phyloP scores from a whole-genome alignment of 2,888 invertebrate species.

The Slavum lentiscoides region DNA sequence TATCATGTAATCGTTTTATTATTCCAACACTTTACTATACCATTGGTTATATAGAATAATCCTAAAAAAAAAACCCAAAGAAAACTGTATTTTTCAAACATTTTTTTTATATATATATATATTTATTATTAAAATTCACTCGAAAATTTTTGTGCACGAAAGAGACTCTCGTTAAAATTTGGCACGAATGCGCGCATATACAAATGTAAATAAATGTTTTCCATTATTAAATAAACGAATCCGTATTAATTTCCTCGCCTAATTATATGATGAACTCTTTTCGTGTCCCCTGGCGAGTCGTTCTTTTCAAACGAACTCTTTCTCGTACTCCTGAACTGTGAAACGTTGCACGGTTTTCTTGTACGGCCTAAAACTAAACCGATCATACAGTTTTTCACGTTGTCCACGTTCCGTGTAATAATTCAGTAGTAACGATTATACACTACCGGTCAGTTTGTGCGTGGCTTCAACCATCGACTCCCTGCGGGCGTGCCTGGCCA shows the following conservation, averaged over 20 bases:
- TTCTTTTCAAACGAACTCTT: constrained; percentile 19
- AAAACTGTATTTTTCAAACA: not conserved
- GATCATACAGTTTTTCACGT: not conserved
- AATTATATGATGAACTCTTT: constrained; percentile 35
- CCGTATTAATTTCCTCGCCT: constrained; percentile 25
- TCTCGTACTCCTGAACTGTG: not conserved
- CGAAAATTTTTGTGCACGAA: not conserved
- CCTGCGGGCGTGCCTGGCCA: constrained; percentile 33
- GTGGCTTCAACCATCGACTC: constrained; percentile 17
- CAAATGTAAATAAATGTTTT: constrained; percentile 9
- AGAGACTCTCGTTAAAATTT: not conserved
- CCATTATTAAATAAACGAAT: not conserved
- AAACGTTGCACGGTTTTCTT: not conserved
- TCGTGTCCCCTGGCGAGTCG: not conserved
- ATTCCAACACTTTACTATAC: constrained; percentile 7
- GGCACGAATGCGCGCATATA: constrained; percentile 15
- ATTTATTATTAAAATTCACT: constrained; percentile 20
- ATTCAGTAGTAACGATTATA: constrained; percentile 6
- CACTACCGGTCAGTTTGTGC: not conserved
- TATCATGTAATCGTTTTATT: constrained; percentile 30
- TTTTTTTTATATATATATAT: too few species aligned
- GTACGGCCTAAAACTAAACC: constrained; percentile 1
- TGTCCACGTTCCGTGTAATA: not conserved
- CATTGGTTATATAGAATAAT: constrained; percentile 1
- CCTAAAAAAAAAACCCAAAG: not conserved